Base-by-base conservation (phyloP, 1,140 invertebrate species). In the Pseudoatta argentina region DNA sequence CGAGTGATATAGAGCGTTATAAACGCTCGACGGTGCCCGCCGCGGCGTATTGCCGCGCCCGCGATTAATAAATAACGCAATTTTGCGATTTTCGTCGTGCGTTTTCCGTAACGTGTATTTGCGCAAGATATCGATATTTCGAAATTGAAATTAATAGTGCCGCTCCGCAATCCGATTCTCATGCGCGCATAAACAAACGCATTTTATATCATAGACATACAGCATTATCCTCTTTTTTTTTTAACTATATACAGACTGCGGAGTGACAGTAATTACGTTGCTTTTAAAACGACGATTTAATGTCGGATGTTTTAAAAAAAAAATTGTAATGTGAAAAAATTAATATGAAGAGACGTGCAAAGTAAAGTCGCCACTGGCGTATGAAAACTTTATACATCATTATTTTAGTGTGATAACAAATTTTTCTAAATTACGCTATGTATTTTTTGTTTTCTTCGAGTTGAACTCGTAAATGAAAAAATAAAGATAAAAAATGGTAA, bases 31-130 rank as follows among this genome's bases (percentile, higher is more conserved):
- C 30, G 8, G 16, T 55, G 63, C 57, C 39, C 39, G 39, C 18
- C 39, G 39, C 59, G 39, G 18, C 53, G 30, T 44, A 59, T 59
- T 16, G 53, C 67, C 5, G 14, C 48, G 66, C 21, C n/a, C 16
- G 53, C 18, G 67, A 73, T 82, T 82, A 82, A 73, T 61, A 61
- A 82, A 72, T 73, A 82, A 82, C 18, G 27, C 12, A 53, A 67
- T 61, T 76, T 79, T 24, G 63, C n/a, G 14, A 79, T 67, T 79
- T 79, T 79, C 55, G 18, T 66, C n/a, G 14, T 55, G 8, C 12
- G 76, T n/a, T 7, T n/a, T 7, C 0, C 5, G 0, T 71, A 27
- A 27, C 34, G 30, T 39, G 34, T 51, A 67, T 55, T 67, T 79
- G 27, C 27, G 24, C 39, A 48, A 66, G 59, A 66, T 51, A 51